Base-by-base conservation (phyloP, 2,113 vertebrate species). In the Mastomys coucha region DNA sequence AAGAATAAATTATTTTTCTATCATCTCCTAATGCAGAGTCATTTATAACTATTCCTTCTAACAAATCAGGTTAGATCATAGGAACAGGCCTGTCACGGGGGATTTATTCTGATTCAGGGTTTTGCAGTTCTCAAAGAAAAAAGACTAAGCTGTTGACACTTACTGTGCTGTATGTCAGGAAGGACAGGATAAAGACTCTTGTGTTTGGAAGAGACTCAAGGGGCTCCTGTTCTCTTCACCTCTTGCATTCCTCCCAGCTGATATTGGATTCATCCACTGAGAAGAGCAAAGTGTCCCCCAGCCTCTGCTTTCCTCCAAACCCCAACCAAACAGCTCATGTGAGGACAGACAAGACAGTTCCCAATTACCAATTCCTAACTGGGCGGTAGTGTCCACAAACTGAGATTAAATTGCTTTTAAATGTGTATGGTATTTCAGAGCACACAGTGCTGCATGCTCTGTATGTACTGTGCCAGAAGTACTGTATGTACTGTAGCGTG, bases 1-100 rank as follows among this genome's bases (percentile, higher is more conserved):
- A 95, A 84, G 65, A 89, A 91, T 63, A 60, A 49, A 65, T 92
- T 80, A 65, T 22, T 69, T 82, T 58, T 33, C 33, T 85, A 36
- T 72, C 20, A 33, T 42, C 63, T 36, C 19, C 67, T 85, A 89
- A 56, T 51, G 5, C 51, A 60, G 90, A 97, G 65, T 93, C 75
- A 49, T 49, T 51, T 86, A 63, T 72, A 63, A 39, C 8, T 26
- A 26, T 91, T 42, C 31, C 60, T 93, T 53, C 75, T 58, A 63
- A 51, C 12, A 56, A 72, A 80, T 86, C 77, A 82, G 45, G 70
- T 75, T 13, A 73, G 60, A 87, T 77, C 63, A 36, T 39, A 87
- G 45, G 92, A 85, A 24, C 14, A 77, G 28, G 87, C 60, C 20
- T 70, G 91, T 81, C 42, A 89, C 1, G 33, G 17, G 88, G 42